Conservation (phyloP, 2,888 invertebrate genomes). For the Ophraella communa region DNA sequence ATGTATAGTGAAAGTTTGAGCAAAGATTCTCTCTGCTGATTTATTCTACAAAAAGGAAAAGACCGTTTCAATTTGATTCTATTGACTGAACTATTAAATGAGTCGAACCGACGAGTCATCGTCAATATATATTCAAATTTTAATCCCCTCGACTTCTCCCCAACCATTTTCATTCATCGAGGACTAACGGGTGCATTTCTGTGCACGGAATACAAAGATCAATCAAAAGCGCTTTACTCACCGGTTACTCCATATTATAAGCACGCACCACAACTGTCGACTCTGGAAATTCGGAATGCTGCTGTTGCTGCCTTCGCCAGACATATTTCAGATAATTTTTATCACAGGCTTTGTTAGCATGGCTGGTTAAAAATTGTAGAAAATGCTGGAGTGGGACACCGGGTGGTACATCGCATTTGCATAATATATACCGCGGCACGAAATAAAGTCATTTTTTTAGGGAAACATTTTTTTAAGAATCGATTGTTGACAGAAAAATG, state of each 20-base stretch:
- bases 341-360: neutral
- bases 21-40: neutral
- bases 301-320: slow-evolving; percentile 1
- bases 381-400: slow-evolving; percentile 4
- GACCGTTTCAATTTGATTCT: neutral
- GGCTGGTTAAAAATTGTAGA: slow-evolving; percentile 1
- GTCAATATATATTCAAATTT: slow-evolving; percentile 59
- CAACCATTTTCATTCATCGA: slow-evolving; percentile 27
- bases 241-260: slow-evolving; percentile 39
- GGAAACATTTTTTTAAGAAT: neutral
- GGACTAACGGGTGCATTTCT: slow-evolving; percentile 46
- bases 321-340: slow-evolving; percentile 17
- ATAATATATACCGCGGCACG: slow-evolving; percentile 3
- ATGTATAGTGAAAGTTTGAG: neutral
- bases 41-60: neutral
- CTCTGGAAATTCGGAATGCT: slow-evolving; percentile 5
- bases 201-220: slow-evolving; percentile 55
- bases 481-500: neutral
- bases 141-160: slow-evolving; percentile 48
- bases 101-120: slow-evolving; percentile 52
- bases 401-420: slow-evolving; percentile 18
- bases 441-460: slow-evolving; percentile 5
- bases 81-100: slow-evolving; percentile 36
- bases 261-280: slow-evolving; percentile 30
- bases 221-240: slow-evolving; percentile 50